A percentile compares a stretch with the other conserved stretches of the same genome.
Evolutionary conservation across 2,797 vertebrate species (phyloP).

Genomic region (Cygnus olor): DNA sequence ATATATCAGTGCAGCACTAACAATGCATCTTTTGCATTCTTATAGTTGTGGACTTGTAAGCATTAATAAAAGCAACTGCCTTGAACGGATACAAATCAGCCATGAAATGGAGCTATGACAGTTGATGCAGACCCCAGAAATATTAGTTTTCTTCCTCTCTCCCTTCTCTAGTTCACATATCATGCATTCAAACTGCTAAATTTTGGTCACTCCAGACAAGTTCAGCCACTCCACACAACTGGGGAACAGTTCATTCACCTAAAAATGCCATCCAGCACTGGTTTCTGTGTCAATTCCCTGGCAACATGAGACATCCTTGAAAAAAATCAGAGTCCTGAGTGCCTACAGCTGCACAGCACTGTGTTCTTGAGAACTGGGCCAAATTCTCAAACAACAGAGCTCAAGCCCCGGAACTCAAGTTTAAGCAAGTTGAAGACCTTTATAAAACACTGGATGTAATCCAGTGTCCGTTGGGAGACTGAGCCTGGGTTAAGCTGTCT

Average conservation of each 20-base stretch:
- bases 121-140: not conserved
- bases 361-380: not conserved
- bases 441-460: not conserved
- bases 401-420: not conserved
- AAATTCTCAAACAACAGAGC: not conserved
- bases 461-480: not conserved
- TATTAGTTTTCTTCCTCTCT: not conserved
- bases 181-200: not conserved
- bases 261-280: not conserved
- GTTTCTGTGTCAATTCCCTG: not conserved
- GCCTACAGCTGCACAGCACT: not conserved
- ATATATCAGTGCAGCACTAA: conserved; percentile 43
- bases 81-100: conserved; percentile 41
- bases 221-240: not conserved
- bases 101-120: not conserved
- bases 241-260: not conserved
- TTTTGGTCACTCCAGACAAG: not conserved
- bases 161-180: not conserved
- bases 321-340: not conserved
- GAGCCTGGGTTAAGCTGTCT: not conserved
- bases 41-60: conserved; percentile 50
- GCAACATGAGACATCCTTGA: not conserved
- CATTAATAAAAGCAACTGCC: conserved; percentile 60
- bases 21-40: conserved; percentile 40
- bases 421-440: not conserved